Conservation (phyloP, 2,888 invertebrate species). For the Deroplatys truncata region DNA sequence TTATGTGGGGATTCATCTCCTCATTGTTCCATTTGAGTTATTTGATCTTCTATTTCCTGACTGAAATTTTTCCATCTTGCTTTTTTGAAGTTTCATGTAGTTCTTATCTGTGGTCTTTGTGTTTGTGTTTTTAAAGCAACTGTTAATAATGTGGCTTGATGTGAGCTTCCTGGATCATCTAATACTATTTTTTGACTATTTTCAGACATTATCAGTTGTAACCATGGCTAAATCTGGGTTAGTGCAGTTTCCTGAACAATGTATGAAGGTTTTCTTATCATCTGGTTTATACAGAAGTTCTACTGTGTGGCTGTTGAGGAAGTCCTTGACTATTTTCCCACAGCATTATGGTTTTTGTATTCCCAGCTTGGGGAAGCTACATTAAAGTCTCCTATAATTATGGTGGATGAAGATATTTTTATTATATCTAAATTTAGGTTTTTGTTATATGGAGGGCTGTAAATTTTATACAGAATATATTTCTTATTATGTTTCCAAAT, state of each 20-base stretch:
- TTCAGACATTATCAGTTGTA: too few relatives aligned
- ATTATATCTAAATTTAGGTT: background rate
- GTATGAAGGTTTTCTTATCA: background rate
- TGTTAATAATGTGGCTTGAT: background rate
- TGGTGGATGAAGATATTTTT: background rate
- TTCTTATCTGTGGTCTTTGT: background rate
- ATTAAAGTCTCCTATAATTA: too few relatives aligned
- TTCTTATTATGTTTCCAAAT: background rate
- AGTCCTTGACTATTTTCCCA: background rate
- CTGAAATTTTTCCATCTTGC: background rate
- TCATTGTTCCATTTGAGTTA: background rate
- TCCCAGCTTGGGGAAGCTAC: too few relatives aligned
- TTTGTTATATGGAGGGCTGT: background rate
- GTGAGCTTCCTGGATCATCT: background rate
- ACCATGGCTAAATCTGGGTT: background rate
- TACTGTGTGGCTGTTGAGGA: background rate
- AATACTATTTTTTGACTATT: background rate
- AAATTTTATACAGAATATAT: background rate
- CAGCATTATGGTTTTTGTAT: background rate
- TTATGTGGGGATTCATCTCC: background rate
- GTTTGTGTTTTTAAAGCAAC: too few relatives aligned
- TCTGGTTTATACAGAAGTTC: too few relatives aligned
- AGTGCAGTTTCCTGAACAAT: background rate
- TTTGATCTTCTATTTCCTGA: background rate
- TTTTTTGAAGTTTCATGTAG: background rate